A percentile compares a stretch with the other conserved stretches of the same genome.
phyloP scores from a whole-genome alignment of 1,140 invertebrate genomes.

The Tigriopus japonicus region DNA sequence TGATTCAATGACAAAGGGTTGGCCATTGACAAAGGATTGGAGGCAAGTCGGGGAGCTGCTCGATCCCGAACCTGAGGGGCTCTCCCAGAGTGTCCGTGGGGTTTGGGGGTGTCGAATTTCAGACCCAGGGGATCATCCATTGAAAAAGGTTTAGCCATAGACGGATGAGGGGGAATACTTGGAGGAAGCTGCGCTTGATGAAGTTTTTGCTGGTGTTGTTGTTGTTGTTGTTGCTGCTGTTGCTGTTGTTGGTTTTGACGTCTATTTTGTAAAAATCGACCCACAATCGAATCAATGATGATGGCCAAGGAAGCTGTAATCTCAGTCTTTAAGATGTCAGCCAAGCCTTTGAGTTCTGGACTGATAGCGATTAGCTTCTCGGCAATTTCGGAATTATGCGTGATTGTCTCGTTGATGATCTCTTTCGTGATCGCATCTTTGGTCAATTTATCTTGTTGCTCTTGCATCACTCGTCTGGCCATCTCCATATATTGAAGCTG shows the following conservation, averaged over 20 bases:
- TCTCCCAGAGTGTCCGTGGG: conserved; percentile 25
- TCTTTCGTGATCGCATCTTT: conserved; percentile 19
- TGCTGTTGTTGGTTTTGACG: conserved; percentile 16
- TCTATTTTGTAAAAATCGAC: conserved; percentile 58
- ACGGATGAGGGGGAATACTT: conserved; percentile 36
- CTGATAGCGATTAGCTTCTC: conserved; percentile 19
- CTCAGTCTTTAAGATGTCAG: conserved; percentile 71
- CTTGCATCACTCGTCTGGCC: conserved; percentile 20
- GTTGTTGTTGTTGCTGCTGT: conserved; percentile 17
- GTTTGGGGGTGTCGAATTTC: conserved; percentile 39
- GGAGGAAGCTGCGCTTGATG: conserved; percentile 39
- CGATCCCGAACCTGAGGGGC: conserved; percentile 18
- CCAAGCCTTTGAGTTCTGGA: conserved; percentile 60
- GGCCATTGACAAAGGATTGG: conserved; percentile 5
- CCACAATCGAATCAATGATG: conserved; percentile 70
- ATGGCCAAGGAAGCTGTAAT: conserved; percentile 59
- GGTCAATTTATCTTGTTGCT: conserved; percentile 18
- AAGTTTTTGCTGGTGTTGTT: conserved; percentile 15
- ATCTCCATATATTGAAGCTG: conserved; percentile 20
- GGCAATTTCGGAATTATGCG: conserved; percentile 17
- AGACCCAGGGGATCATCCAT: conserved; percentile 44
- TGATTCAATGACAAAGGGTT: neutral
- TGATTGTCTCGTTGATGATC: conserved; percentile 27
- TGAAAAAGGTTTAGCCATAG: conserved; percentile 38
- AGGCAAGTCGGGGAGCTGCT: conserved; percentile 9